phyloP scores from a whole-genome alignment of 2,888 invertebrate genomes.

The Drosophila fulvimacula region DNA sequence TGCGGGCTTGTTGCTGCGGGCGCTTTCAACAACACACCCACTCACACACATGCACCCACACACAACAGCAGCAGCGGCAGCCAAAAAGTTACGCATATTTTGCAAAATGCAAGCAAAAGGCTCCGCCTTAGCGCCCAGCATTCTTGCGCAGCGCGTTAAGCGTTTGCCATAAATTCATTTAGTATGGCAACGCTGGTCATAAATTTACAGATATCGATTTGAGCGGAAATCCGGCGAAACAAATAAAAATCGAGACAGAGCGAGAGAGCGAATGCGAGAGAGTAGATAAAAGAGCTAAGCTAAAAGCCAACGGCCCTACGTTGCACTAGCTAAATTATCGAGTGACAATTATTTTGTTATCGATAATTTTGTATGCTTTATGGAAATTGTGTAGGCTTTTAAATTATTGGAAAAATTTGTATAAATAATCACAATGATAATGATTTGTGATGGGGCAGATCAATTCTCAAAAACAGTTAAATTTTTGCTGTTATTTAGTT shows the following conservation, averaged over 20 bases:
- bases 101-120: slow-evolving; percentile 28
- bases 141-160: slow-evolving; percentile 46
- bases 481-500: not conserved
- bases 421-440: not conserved
- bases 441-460: not conserved
- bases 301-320: slow-evolving; percentile 39
- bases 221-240: slow-evolving; percentile 51
- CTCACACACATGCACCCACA: slow-evolving; percentile 12
- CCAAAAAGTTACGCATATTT: slow-evolving; percentile 71
- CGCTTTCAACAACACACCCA: slow-evolving; percentile 23
- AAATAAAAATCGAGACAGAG: slow-evolving; percentile 11
- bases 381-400: not conserved
- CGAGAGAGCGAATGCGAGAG: not conserved
- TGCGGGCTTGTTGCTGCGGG: slow-evolving; percentile 60
- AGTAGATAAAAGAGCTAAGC: slow-evolving; percentile 22
- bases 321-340: slow-evolving; percentile 9
- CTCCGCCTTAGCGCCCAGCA: not conserved
- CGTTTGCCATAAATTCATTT: slow-evolving; percentile 77
- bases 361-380: not conserved
- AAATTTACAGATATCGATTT: slow-evolving; percentile 73
- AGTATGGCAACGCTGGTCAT: slow-evolving; percentile 73
- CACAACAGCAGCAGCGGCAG: slow-evolving; percentile 10
- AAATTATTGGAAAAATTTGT: not conserved
- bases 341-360: not conserved
- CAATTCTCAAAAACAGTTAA: not conserved